These are phyloP conservation scores for Chionomys nivalis DNA, from an alignment of 2,113 vertebrate genomes.

Conservation along the genomic window DNA sequence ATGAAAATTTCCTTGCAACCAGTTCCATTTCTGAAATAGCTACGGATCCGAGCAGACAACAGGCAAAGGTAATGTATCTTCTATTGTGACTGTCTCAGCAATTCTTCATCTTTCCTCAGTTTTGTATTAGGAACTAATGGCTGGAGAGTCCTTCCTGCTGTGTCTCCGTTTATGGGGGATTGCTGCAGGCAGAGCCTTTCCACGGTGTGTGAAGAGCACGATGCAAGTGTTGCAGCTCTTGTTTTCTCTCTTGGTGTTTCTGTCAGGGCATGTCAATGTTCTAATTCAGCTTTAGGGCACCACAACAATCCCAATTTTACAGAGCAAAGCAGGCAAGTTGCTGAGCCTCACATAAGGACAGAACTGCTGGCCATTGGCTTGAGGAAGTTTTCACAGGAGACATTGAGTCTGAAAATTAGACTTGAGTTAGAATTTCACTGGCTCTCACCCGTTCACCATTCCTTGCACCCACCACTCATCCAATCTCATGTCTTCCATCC, in stretches of 20 bases:
- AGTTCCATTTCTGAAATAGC: constrained; percentile 77
- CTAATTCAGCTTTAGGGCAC: neutral
- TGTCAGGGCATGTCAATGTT: neutral
- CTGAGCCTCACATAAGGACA: neutral
- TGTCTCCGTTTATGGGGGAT: constrained; percentile 46
- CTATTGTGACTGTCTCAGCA: constrained; percentile 67
- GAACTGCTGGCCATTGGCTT: neutral
- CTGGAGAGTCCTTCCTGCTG: constrained; percentile 47
- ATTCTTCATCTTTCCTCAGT: constrained; percentile 67
- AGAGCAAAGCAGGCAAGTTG: neutral
- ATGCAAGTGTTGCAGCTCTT: neutral
- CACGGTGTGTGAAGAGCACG: neutral
- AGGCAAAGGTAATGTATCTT: constrained; percentile 75
- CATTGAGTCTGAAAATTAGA: neutral
- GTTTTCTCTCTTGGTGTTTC: neutral
- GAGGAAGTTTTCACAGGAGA: neutral
- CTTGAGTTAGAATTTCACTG: neutral
- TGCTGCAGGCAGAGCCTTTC: neutral
- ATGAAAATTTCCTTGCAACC: constrained; percentile 80
- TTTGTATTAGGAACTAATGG: constrained; percentile 65
- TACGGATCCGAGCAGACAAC: constrained; percentile 75
- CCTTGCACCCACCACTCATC: neutral
- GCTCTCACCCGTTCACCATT: neutral
- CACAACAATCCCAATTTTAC: neutral
- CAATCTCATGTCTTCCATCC: neutral